Evolutionary conservation across 1,140 invertebrate genomes (phyloP).

Genomic region (Platyura marginata): DNA sequence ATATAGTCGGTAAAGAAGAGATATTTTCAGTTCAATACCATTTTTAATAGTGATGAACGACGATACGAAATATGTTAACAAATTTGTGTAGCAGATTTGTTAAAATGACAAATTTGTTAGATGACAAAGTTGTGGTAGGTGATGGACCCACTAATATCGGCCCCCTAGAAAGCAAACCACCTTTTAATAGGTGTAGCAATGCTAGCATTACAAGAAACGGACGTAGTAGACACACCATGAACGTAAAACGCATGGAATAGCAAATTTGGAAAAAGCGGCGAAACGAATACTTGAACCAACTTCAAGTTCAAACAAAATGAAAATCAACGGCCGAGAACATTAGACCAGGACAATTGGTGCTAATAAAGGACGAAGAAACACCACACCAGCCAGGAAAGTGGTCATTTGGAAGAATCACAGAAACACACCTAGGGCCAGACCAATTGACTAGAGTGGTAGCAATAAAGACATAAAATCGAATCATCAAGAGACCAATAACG

Average conservation of each 20-base stretch:
- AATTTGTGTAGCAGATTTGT: too few relatives aligned
- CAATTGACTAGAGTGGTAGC: constrained; percentile 6
- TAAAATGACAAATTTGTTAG: too few relatives aligned
- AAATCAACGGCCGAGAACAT: not conserved
- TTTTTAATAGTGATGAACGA: too few relatives aligned
- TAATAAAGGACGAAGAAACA: constrained; percentile 6
- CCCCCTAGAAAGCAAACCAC: too few relatives aligned
- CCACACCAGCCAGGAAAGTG: constrained; percentile 8
- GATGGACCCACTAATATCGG: too few relatives aligned
- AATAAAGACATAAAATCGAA: constrained; percentile 9
- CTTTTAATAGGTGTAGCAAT: constrained; percentile 11
- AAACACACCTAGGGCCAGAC: constrained; percentile 8
- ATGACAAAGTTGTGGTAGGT: too few relatives aligned
- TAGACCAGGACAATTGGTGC: constrained; percentile 1
- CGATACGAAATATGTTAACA: too few relatives aligned
- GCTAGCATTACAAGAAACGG: constrained; percentile 4
- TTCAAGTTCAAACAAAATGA: constrained; percentile 15
- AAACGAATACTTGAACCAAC: constrained; percentile 12
- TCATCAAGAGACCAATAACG: constrained; percentile 9
- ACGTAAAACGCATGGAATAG: constrained; percentile 8
- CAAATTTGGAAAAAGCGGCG: constrained; percentile 8
- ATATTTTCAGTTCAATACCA: too few relatives aligned
- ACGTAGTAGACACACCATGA: not conserved
- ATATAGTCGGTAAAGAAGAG: too few relatives aligned
- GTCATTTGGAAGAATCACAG: constrained; percentile 6